These are phyloP conservation scores for Choloepus hoffmanni DNA, from an alignment of 2,113 vertebrate species.

Conservation along the genomic window DNA sequence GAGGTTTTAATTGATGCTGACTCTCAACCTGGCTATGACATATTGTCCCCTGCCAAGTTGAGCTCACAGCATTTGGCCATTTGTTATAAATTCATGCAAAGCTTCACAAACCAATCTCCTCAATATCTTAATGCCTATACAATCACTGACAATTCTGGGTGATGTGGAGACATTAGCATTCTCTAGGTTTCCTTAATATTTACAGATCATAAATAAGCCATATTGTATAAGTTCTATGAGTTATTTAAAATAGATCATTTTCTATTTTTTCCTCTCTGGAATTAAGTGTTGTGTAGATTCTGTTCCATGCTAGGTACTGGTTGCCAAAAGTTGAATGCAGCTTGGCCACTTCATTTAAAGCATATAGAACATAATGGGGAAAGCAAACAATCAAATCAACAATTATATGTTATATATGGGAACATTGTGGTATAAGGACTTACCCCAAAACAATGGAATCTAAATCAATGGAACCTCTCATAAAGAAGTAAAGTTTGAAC, in stretches of 20 bases:
- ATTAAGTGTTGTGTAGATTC: neutral
- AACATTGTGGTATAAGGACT: neutral
- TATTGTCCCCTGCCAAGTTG: neutral
- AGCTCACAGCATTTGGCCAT: constrained; percentile 18
- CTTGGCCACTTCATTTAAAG: neutral
- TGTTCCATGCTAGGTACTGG: neutral
- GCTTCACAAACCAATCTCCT: neutral
- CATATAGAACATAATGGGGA: neutral
- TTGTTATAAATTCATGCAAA: neutral
- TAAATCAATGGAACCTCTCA: neutral
- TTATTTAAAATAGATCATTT: neutral
- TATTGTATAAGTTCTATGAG: neutral
- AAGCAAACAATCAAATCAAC: neutral
- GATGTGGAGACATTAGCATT: neutral
- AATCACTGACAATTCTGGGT: neutral
- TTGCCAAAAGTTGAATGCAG: neutral
- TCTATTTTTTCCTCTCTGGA: neutral
- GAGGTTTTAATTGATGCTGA: constrained; percentile 23
- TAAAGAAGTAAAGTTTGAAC: neutral
- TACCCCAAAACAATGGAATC: neutral
- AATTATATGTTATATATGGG: no score
- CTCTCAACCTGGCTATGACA: neutral
- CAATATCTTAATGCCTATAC: neutral
- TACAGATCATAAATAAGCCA: constrained; percentile 10
- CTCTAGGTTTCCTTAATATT: neutral